Conservation (phyloP, 1,140 invertebrate genomes). For the Caenorhabditis elegans region DNA sequence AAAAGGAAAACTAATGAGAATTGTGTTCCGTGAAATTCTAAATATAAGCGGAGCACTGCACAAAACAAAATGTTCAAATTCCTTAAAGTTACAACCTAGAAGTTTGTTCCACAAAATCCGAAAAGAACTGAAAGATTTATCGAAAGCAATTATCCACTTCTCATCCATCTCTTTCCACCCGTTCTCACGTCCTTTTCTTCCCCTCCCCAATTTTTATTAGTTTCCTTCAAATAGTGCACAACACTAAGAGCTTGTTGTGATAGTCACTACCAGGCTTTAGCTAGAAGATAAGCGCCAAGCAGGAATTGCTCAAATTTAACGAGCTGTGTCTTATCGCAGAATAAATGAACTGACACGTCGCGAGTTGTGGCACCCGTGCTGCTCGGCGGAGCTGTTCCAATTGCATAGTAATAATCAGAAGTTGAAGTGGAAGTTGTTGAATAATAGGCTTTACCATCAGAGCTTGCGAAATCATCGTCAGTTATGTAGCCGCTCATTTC, state of each 20-base stretch:
- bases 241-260: conserved; percentile 16
- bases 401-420: conserved; percentile 41
- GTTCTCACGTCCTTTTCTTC: not conserved
- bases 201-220: not conserved
- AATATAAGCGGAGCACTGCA: no score
- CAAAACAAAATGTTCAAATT: no score
- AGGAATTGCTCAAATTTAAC: not conserved
- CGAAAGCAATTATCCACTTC: conserved; percentile 17
- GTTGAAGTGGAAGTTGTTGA: conserved; percentile 32
- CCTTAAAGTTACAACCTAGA: no score
- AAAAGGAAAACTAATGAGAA: no score
- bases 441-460: conserved; percentile 38
- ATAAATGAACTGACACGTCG: conserved; percentile 4
- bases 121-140: conserved; percentile 22
- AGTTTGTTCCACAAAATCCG: not conserved
- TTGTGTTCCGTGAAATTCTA: no score
- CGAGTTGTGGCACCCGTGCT: conserved; percentile 9
- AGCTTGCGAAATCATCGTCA: conserved; percentile 38
- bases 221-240: not conserved
- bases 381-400: conserved; percentile 24
- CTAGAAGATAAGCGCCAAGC: not conserved
- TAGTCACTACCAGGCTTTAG: conserved; percentile 19
- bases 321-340: not conserved
- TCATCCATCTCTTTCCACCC: not conserved
- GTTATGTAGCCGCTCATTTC: conserved; percentile 8